These are phyloP conservation scores for Sibirionetta formosa DNA, from an alignment of 2,797 vertebrate species.

Conservation along the genomic window DNA sequence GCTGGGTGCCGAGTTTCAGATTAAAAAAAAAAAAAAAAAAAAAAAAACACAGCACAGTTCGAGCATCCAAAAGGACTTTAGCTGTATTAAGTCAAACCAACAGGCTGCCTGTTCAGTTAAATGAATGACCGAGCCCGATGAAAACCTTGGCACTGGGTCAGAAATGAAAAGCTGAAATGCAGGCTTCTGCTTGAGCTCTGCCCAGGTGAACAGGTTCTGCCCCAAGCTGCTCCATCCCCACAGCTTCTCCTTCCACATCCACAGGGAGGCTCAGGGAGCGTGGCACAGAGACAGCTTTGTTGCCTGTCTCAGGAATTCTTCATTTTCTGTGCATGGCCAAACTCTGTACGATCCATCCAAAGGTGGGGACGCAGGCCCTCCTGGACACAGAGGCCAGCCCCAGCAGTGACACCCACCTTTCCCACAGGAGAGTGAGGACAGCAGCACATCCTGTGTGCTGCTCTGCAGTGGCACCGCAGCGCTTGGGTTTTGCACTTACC, in stretches of 20 bases:
- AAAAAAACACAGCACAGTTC: not conserved
- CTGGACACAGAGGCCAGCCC: rapidly evolving
- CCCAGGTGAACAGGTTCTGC: not conserved
- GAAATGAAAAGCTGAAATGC: not conserved
- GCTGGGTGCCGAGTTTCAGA: not conserved
- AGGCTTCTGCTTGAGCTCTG: not conserved
- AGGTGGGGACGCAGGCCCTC: rapidly evolving
- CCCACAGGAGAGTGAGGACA: not conserved
- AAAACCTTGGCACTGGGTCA: not conserved
- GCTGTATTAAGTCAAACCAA: not conserved
- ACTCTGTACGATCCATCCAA: not conserved
- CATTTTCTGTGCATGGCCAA: rapidly evolving
- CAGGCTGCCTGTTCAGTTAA: not conserved
- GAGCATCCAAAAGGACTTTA: not conserved
- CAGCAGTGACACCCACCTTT: rapidly evolving
- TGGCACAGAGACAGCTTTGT: not conserved
- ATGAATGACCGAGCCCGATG: not conserved
- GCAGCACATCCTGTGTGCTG: rapidly evolving
- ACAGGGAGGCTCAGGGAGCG: rapidly evolving
- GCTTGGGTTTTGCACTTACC: rapidly evolving
- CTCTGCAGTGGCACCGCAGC: not conserved
- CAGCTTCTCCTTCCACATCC: not conserved
- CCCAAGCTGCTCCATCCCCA: not conserved
- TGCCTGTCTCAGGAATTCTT: not conserved
- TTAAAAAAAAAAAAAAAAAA: no score